Conservation (phyloP, 1,140 invertebrate species). For the Oscheius sp. region DNA sequence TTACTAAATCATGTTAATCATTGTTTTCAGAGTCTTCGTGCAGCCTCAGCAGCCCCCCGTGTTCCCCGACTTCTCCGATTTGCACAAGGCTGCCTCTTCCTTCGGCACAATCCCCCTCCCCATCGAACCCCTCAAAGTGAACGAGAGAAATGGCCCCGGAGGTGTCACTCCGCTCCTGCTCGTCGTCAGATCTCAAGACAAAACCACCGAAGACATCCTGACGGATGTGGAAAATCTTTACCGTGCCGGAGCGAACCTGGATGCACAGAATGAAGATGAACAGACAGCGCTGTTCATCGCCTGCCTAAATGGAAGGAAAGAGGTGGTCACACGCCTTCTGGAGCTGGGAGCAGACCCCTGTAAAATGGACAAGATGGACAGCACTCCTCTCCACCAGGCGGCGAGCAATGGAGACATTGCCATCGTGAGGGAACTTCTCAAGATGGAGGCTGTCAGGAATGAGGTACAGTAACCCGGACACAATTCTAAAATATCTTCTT, state of each 20-base stretch:
- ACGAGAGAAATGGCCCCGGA: not conserved
- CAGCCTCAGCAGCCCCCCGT: not conserved
- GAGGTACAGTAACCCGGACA: not conserved
- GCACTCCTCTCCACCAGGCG: conserved; percentile 53
- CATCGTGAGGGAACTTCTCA: not conserved
- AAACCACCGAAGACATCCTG: not conserved
- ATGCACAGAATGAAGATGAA: conserved; percentile 22
- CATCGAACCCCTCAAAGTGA: not conserved
- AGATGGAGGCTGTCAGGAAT: not conserved
- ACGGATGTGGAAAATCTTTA: not conserved
- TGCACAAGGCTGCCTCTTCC: not conserved
- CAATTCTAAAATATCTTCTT: not conserved
- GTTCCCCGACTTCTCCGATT: not conserved
- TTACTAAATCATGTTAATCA: too few species aligned
- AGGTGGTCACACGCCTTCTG: conserved; percentile 49
- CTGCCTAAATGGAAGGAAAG: conserved; percentile 43
- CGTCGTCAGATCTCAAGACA: not conserved
- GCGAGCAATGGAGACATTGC: conserved; percentile 39
- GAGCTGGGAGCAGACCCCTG: conserved; percentile 53
- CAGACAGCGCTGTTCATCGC: conserved; percentile 57
- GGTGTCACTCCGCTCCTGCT: not conserved
- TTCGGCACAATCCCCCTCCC: not conserved
- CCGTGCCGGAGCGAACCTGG: not conserved
- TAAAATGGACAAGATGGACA: conserved; percentile 42
- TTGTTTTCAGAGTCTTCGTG: not conserved